These are phyloP conservation scores for Synanthedon vespiformis DNA, from an alignment of 2,888 invertebrate genomes.

Conservation along the genomic window DNA sequence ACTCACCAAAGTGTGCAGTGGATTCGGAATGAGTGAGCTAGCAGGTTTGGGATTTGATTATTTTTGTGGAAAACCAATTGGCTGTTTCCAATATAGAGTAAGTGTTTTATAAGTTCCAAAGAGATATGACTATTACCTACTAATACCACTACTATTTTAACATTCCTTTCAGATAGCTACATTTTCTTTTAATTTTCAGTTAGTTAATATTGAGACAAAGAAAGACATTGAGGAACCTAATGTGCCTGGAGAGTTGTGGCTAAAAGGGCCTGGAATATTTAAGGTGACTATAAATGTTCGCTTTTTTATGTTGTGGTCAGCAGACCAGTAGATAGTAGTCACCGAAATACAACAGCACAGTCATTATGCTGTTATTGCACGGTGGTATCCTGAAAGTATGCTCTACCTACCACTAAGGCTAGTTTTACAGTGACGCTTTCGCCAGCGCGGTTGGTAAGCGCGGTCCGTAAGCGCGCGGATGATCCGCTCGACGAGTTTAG, in stretches of 20 bases:
- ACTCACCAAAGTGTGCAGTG: neutral
- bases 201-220: constrained; percentile 25
- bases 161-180: neutral
- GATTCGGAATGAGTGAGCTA: neutral
- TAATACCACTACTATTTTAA: neutral
- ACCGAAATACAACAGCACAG: too few relatives aligned
- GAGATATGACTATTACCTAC: neutral
- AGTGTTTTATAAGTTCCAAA: neutral
- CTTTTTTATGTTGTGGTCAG: neutral
- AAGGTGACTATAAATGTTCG: constrained; percentile 2
- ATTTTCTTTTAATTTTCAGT: constrained; percentile 11
- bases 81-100: neutral
- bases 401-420: too few relatives aligned
- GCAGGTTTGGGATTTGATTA: neutral
- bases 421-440: too few relatives aligned
- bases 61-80: neutral
- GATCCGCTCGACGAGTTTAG: too few relatives aligned
- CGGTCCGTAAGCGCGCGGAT: too few relatives aligned
- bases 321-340: too few relatives aligned
- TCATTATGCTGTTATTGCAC: too few relatives aligned
- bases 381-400: too few relatives aligned
- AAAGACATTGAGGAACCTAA: constrained; percentile 19
- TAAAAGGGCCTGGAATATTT: constrained; percentile 14
- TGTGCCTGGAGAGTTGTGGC: constrained; percentile 27
- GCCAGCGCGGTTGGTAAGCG: too few relatives aligned